Conservation (phyloP, 2,113 vertebrate species). For the Laticauda laticaudata region DNA sequence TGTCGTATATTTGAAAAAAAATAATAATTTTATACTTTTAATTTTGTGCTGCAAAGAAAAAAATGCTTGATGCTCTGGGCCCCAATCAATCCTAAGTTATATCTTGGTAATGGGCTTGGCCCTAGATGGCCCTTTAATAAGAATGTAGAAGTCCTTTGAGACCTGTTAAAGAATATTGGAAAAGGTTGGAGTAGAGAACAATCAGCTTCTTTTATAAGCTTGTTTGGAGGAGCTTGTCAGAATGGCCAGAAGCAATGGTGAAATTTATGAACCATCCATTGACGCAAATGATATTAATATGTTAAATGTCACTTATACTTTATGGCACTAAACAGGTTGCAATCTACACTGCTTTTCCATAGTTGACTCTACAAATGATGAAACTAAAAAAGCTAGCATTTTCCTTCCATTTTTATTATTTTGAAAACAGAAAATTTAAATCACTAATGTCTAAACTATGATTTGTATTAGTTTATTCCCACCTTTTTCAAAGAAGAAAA, state of each 20-base stretch:
- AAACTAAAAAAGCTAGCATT: neutral
- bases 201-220: slow-evolving; percentile 19
- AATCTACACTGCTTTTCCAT: slow-evolving; percentile 9
- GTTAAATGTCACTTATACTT: slow-evolving; percentile 6
- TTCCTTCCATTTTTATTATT: neutral
- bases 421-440: neutral
- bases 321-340: slow-evolving; percentile 8
- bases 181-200: neutral
- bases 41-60: neutral
- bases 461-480: neutral
- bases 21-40: neutral
- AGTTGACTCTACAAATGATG: neutral
- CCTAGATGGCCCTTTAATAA: slow-evolving; percentile 17
- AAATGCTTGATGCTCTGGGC: neutral
- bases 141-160: slow-evolving; percentile 11
- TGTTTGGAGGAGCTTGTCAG: neutral
- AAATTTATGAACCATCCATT: slow-evolving; percentile 17
- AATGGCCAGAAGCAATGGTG: neutral
- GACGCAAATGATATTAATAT: slow-evolving; percentile 6
- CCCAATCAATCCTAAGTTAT: slow-evolving; percentile 18
- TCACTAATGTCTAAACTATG: neutral
- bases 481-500: neutral
- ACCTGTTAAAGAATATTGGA: slow-evolving; percentile 15
- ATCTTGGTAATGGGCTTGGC: slow-evolving; percentile 16
- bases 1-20: neutral